These are phyloP conservation scores for Pristiophorus japonicus DNA, from an alignment of 2,113 vertebrate genomes.

Conservation along the genomic window DNA sequence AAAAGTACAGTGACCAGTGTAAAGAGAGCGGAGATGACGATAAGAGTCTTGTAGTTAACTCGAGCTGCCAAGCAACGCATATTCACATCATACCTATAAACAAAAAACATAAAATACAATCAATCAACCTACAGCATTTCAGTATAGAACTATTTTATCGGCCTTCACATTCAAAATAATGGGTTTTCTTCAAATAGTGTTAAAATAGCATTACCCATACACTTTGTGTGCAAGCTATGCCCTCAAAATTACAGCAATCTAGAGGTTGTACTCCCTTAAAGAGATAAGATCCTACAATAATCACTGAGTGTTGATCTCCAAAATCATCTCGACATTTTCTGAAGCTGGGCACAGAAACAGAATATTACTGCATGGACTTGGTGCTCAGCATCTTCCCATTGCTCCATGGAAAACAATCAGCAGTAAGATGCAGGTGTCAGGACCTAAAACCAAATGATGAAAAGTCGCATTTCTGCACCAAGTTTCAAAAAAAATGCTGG, in stretches of 20 bases:
- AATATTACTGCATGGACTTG: background rate
- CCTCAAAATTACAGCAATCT: background rate
- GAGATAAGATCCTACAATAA: background rate
- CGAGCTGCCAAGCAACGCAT: conserved; percentile 96
- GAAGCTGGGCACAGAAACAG: background rate
- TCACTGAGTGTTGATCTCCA: background rate
- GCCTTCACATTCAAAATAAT: background rate
- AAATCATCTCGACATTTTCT: background rate
- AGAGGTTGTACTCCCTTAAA: background rate
- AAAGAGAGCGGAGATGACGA: conserved; percentile 84
- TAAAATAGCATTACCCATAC: background rate
- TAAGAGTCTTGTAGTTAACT: conserved; percentile 94
- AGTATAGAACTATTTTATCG: background rate
- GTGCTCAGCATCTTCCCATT: background rate
- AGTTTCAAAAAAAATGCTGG: background rate
- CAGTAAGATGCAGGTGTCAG: background rate
- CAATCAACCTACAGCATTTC: background rate
- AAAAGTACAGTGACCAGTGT: conserved; percentile 81
- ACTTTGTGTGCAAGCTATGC: background rate
- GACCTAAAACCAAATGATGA: background rate
- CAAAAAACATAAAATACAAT: conserved; percentile 39
- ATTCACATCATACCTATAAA: conserved; percentile 73
- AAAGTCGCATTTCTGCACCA: background rate
- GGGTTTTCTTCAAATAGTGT: background rate
- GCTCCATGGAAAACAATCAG: background rate